Evolutionary conservation across 2,888 invertebrate species (phyloP).

Genomic region (Dicranocentrus wangi): DNA sequence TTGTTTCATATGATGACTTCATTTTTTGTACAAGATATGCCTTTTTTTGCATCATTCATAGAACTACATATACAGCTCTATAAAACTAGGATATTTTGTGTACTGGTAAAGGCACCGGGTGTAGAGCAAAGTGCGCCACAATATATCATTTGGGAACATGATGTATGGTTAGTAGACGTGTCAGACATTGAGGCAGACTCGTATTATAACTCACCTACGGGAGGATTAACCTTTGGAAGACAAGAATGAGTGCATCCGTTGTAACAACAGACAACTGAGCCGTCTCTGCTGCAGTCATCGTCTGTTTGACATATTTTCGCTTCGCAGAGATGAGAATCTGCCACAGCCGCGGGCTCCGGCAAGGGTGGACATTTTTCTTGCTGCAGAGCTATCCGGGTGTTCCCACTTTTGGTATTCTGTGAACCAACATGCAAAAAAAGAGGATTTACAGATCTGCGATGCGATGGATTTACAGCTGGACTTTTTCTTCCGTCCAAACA

Average conservation of each 20-base stretch:
- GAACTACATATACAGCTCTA: not conserved
- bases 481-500: constrained; percentile 9
- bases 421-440: constrained; percentile 5
- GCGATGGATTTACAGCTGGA: constrained; percentile 6
- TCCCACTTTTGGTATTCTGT: constrained; percentile 50
- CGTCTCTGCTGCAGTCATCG: constrained; percentile 64
- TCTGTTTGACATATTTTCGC: constrained; percentile 65
- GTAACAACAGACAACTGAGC: constrained; percentile 73
- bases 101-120: too few species aligned
- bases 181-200: constrained; percentile 51
- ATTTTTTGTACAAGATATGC: not conserved
- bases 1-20: constrained; percentile 10
- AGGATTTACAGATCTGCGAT: not conserved
- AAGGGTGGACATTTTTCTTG: constrained; percentile 70
- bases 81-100: too few species aligned
- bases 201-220: constrained; percentile 71
- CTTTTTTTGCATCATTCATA: constrained; percentile 43
- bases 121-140: not conserved
- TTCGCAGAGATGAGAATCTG: constrained; percentile 64
- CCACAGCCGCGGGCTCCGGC: constrained; percentile 62
- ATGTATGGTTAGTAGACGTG: constrained; percentile 17
- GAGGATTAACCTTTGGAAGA: constrained; percentile 71
- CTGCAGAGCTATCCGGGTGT: constrained; percentile 48
- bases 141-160: not conserved
- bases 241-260: constrained; percentile 74